Evolutionary conservation across 2,888 invertebrate genomes (phyloP).

Genomic region (Octonoba sinensis): DNA sequence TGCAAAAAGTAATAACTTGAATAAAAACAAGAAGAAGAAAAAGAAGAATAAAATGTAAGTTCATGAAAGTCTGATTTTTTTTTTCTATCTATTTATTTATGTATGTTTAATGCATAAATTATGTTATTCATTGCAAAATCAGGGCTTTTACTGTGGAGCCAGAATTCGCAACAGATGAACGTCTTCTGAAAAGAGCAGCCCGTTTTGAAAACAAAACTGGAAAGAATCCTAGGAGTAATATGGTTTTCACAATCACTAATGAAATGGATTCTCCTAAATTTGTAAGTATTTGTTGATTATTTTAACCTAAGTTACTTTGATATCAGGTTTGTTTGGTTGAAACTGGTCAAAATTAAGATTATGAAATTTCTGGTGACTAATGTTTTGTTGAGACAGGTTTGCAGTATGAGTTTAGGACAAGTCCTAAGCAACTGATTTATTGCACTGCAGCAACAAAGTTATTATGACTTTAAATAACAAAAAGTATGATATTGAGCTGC

Average conservation of each 20-base stretch:
- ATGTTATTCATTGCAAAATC: background rate
- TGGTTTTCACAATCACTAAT: conserved; percentile 68
- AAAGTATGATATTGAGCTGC: too few relatives aligned
- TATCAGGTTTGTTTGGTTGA: too few relatives aligned
- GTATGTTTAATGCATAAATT: background rate
- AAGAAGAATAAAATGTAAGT: conserved; percentile 66
- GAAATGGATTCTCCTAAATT: conserved; percentile 37
- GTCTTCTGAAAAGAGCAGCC: conserved; percentile 89
- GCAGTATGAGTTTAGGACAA: too few relatives aligned
- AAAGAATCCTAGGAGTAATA: conserved; percentile 43
- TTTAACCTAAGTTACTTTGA: conserved; percentile 35
- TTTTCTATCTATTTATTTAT: conserved; percentile 4
- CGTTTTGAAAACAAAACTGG: conserved; percentile 76
- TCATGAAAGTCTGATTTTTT: background rate
- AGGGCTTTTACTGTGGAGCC: conserved; percentile 42
- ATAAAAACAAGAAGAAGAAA: conserved; percentile 69
- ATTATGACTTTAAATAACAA: too few relatives aligned
- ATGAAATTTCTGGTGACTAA: too few relatives aligned
- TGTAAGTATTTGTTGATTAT: conserved; percentile 63
- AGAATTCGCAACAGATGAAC: conserved; percentile 71
- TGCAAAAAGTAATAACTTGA: conserved; percentile 9
- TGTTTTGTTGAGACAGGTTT: too few relatives aligned
- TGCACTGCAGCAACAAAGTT: too few relatives aligned
- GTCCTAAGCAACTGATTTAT: too few relatives aligned
- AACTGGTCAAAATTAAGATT: too few relatives aligned